Evolutionary conservation across 2,113 vertebrate species (phyloP).

Genomic region (Turdus rufiventris): DNA sequence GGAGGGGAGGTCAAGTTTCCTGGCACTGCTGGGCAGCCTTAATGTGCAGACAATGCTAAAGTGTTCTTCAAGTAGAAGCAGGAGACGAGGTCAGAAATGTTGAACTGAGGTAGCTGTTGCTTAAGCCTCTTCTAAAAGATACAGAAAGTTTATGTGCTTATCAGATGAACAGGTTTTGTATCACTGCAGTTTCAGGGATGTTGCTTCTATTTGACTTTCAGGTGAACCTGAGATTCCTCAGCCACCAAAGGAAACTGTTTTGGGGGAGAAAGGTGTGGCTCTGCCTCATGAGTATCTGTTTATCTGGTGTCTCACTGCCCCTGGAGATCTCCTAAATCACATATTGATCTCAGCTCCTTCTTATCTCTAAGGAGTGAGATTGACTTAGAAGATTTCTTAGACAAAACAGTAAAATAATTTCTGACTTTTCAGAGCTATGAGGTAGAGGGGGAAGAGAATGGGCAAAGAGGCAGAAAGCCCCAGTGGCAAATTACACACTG

Average conservation of each 20-base stretch:
- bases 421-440: background rate
- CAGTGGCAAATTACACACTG: background rate
- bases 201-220: background rate
- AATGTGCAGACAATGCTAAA: background rate
- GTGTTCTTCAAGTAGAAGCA: background rate
- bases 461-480: background rate
- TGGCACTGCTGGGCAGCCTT: rapidly evolving
- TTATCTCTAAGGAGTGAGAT: background rate
- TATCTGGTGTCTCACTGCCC: background rate
- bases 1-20: background rate
- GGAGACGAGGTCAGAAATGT: background rate
- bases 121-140: background rate
- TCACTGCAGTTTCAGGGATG: background rate
- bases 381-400: background rate
- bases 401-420: background rate
- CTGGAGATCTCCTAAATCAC: background rate
- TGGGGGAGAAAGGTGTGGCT: background rate
- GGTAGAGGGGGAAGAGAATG: background rate
- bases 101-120: background rate
- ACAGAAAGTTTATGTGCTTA: background rate
- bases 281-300: background rate
- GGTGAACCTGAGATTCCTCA: background rate
- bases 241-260: background rate
- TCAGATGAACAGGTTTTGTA: background rate
- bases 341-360: background rate